A percentile compares a stretch with the other conserved stretches of the same genome.
Conservation (phyloP, 2,888 invertebrate genomes). For the Acronicta psi region DNA sequence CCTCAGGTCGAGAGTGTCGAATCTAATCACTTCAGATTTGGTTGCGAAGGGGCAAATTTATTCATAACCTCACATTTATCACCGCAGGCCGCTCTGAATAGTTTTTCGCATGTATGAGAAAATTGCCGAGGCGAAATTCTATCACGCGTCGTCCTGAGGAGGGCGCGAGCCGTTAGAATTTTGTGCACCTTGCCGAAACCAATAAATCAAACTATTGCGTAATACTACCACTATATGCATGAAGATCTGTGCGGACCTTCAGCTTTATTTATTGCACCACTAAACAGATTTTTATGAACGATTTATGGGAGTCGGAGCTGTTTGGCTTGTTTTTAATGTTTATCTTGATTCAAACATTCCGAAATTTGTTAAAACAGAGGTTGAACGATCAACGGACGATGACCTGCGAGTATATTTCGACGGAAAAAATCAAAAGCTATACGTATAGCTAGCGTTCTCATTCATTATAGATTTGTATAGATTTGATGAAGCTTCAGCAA, state of each 20-base stretch:
- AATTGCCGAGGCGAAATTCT: conserved; percentile 83
- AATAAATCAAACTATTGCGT: conserved; percentile 88
- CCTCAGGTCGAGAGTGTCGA: conserved; percentile 71
- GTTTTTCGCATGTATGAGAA: conserved; percentile 83
- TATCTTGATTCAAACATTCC: conserved; percentile 58
- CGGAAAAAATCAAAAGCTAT: conserved; percentile 6
- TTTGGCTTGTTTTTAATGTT: conserved; percentile 62
- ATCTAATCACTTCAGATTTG: conserved; percentile 84
- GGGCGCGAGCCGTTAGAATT: conserved; percentile 79
- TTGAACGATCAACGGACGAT: conserved; percentile 41
- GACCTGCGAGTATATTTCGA: conserved; percentile 26
- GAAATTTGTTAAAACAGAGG: conserved; percentile 48
- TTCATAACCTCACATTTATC: conserved; percentile 87
- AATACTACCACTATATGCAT: conserved; percentile 86
- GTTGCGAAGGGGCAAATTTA: conserved; percentile 80
- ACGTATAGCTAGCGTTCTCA: conserved; percentile 6
- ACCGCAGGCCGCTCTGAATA: conserved; percentile 77
- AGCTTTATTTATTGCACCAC: conserved; percentile 82
- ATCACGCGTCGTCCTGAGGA: conserved; percentile 74
- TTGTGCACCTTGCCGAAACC: conserved; percentile 85
- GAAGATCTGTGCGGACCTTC: conserved; percentile 74
- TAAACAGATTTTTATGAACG: conserved; percentile 82
- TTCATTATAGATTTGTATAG: conserved; percentile 24
- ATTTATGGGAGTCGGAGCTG: conserved; percentile 70
- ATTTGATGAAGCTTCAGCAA: conserved; percentile 9